Percentiles rank a stretch among this genome's conserved stretches.
Conservation (phyloP, 2,113 vertebrate species). For the Hemiscyllium ocellatum region DNA sequence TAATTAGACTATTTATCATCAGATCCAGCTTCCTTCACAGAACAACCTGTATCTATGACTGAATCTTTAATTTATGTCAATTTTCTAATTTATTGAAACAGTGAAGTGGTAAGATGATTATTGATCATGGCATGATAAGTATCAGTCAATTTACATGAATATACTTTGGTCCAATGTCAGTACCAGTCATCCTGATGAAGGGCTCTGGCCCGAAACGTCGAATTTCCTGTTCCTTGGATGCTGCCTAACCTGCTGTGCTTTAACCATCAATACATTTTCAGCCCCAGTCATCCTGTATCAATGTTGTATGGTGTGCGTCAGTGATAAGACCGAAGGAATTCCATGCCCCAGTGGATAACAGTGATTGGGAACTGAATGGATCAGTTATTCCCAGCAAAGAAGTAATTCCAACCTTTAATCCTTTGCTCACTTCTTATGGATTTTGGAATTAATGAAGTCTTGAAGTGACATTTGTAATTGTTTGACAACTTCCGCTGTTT, state of each 20-base stretch:
- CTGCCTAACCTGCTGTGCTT: too few relatives aligned
- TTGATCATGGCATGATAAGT: not conserved
- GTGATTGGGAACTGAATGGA: not conserved
- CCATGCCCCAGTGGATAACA: not conserved
- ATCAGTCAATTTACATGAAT: not conserved
- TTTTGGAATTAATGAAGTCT: not conserved
- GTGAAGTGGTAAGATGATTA: not conserved
- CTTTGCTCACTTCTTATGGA: not conserved
- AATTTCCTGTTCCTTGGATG: too few relatives aligned
- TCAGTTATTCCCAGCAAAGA: not conserved
- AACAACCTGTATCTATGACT: not conserved
- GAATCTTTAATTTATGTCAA: not conserved
- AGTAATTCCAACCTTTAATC: not conserved
- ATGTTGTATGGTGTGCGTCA: not conserved
- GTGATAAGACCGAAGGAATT: not conserved
- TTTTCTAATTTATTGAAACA: not conserved
- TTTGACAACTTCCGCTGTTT: not conserved
- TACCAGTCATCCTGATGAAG: not conserved
- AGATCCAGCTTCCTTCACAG: not conserved
- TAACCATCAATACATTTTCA: too few relatives aligned
- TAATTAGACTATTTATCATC: not conserved
- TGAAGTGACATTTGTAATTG: not conserved
- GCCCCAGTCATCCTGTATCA: not conserved
- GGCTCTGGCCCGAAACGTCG: too few relatives aligned
- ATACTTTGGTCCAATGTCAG: not conserved